Evolutionary conservation across 2,888 invertebrate genomes (phyloP).

Genomic region (Megalurothrips usitatus): DNA sequence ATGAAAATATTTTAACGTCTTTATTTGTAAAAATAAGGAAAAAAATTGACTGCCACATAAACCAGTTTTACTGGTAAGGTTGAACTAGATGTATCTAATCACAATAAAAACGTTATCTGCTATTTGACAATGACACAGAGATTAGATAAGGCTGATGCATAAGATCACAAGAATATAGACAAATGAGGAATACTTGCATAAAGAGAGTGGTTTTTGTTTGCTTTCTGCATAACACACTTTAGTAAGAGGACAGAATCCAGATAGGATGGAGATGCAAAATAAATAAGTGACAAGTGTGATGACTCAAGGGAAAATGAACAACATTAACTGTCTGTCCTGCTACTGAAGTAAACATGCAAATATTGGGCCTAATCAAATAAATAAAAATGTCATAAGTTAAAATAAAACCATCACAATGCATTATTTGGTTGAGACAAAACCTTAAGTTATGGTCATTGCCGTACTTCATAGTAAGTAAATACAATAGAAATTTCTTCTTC

Average conservation of each 20-base stretch:
- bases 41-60: background rate
- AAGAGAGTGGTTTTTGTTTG: background rate
- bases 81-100: conserved; percentile 7
- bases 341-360: no score
- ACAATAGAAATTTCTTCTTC: background rate
- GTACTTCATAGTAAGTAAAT: conserved; percentile 2
- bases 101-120: background rate
- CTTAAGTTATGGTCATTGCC: background rate
- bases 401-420: conserved; percentile 18
- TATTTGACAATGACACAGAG: background rate
- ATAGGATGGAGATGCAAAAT: background rate
- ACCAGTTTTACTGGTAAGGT: conserved; percentile 4
- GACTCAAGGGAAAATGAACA: no score
- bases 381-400: background rate
- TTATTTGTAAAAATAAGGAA: conserved; percentile 25
- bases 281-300: background rate
- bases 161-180: background rate
- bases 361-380: background rate
- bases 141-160: background rate
- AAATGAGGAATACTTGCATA: background rate
- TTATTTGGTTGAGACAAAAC: conserved; percentile 9
- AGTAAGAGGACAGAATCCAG: background rate
- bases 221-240: background rate
- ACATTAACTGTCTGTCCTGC: no score
- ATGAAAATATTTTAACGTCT: background rate